Evolutionary conservation across 2,113 vertebrate genomes (phyloP), one percentile per base, ranked within the genome.

Genomic region (Malaclemys terrapin): DNA sequence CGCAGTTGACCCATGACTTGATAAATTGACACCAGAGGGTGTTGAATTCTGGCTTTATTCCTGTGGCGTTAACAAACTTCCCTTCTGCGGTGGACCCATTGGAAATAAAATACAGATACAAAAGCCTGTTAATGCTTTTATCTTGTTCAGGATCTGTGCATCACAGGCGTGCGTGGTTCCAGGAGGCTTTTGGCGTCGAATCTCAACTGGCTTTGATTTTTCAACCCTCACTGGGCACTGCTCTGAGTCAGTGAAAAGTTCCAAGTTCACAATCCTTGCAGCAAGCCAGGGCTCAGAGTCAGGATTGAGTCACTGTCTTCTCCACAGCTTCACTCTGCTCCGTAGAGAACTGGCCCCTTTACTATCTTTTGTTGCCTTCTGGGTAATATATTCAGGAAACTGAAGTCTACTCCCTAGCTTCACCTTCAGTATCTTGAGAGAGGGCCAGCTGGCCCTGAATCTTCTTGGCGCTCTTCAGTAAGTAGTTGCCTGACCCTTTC

Each of bases 21-120:
- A 92, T 90, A 94, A 91, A 95, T 42, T 86, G 92, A 87, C 96
- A 92, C 42, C 78, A 92, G 94, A 82, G 96, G 79, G 81, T 87
- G 78, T 54, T 80, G 8, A 57, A 85, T 93, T 89, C 87, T 89
- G 53, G 10, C 65, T 94, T 92, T 56, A 72, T 47, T 17, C 45
- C 75, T 95, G 49, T 90, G 59, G 76, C 90, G 93, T 75, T 90
- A 95, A 72, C 81, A 69, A 62, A 84, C 89, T 92, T 87, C 42
- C 95, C 72, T 87, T 90, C 84, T 53, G 59, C 89, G 75, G 79
- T 76, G 53, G 25, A 45, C n/a, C 85, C 0, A 49, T 72, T 54
- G 24, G 81, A 93, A 96, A 89, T 56, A 93, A 95, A 91, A 16
- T 76, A 90, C 25, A 88, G 87, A 65, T 85, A 85, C 38, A 91